A percentile compares a stretch with the other conserved stretches of the same genome.
These are phyloP conservation scores for Pteropus rufus DNA, from an alignment of 2,797 vertebrate species.

Conservation along the genomic window DNA sequence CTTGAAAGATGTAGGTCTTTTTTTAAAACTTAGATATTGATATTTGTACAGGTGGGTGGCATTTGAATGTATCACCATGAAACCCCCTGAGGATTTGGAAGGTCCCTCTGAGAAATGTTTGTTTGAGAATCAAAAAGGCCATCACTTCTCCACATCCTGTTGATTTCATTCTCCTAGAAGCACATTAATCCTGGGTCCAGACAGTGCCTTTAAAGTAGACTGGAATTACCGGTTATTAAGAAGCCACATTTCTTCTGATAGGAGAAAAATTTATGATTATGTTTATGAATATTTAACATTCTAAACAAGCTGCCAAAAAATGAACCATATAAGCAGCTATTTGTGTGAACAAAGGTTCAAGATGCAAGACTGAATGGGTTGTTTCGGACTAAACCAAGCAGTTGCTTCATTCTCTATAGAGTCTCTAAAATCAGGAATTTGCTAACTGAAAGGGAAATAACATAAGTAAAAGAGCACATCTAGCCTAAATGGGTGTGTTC, in stretches of 20 bases:
- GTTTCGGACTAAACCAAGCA: not conserved
- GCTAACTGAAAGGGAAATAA: not conserved
- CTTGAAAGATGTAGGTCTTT: slow-evolving; percentile 61
- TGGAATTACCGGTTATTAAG: slow-evolving; percentile 39
- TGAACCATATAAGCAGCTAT: not conserved
- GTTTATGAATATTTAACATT: slow-evolving; percentile 46
- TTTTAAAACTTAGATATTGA: slow-evolving; percentile 58
- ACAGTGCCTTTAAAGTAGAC: slow-evolving; percentile 33
- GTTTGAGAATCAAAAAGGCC: slow-evolving; percentile 62
- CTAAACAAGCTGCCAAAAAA: slow-evolving; percentile 35
- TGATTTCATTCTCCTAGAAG: slow-evolving; percentile 57
- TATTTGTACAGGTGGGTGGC: slow-evolving; percentile 72
- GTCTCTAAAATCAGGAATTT: not conserved
- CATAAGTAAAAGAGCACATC: not conserved
- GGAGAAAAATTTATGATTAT: slow-evolving; percentile 25
- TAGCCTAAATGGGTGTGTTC: not conserved
- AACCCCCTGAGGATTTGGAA: slow-evolving; percentile 55
- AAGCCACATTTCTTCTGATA: slow-evolving; percentile 10
- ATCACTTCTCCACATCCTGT: slow-evolving; percentile 26
- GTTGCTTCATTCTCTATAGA: not conserved
- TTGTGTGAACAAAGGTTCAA: not conserved
- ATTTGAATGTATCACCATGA: slow-evolving; percentile 67
- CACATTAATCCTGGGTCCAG: slow-evolving; percentile 43
- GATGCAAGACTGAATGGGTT: not conserved
- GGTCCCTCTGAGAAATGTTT: slow-evolving; percentile 68